Conservation (phyloP, 2,888 invertebrate species). For the Isoperla grammatica region DNA sequence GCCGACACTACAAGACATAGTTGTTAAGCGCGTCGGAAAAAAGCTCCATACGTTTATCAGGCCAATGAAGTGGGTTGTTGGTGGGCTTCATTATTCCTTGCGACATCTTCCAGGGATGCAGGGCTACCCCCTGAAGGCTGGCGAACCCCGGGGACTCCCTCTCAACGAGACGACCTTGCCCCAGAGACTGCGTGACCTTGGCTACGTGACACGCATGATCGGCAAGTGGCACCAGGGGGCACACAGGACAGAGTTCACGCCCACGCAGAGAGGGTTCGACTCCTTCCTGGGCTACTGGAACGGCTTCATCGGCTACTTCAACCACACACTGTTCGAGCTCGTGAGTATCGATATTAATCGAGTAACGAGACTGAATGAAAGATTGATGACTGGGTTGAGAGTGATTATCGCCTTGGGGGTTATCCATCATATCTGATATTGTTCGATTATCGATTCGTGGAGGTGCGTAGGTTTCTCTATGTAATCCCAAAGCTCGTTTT, state of each 20-base stretch:
- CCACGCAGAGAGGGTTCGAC: constrained; percentile 71
- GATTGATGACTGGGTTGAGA: no score
- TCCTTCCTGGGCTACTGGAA: constrained; percentile 74
- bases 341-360: constrained; percentile 1
- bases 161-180: constrained; percentile 60
- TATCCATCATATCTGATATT: no score
- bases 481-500: no score
- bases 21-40: no score
- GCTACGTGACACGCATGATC: constrained; percentile 74
- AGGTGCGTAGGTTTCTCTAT: no score
- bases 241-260: constrained; percentile 63
- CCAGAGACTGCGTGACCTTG: constrained; percentile 53
- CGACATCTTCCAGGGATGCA: constrained; percentile 42
- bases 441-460: no score
- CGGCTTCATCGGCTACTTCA: constrained; percentile 70
- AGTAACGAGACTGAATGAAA: no score
- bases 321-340: constrained; percentile 43
- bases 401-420: no score
- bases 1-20: no score
- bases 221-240: constrained; percentile 93
- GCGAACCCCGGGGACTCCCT: constrained; percentile 46
- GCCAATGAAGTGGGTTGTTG: no score
- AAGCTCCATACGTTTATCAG: no score
- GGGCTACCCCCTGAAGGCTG: constrained; percentile 43
- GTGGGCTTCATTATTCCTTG: no score